Evolutionary conservation across 2,797 vertebrate species (phyloP).

Genomic region (Hippocampus kuda): DNA sequence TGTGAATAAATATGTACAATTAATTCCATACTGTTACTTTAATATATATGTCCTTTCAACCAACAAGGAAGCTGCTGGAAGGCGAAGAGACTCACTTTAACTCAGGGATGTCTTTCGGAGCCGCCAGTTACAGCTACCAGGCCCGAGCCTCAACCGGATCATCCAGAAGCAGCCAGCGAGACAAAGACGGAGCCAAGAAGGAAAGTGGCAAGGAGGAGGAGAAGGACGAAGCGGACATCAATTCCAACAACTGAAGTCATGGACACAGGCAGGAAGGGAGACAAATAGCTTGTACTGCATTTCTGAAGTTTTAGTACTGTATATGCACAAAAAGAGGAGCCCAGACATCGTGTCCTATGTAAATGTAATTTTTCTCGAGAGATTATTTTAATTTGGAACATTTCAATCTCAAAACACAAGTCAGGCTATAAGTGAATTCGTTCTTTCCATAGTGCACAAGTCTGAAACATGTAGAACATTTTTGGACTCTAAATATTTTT

Average conservation of each 20-base stretch:
- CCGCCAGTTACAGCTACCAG: conserved; percentile 73
- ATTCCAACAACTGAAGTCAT: conserved; percentile 62
- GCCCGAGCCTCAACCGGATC: conserved; percentile 64
- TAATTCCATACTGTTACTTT: conserved; percentile 3
- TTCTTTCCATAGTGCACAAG: neutral
- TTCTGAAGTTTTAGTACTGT: neutral
- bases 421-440: neutral
- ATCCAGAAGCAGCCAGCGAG: conserved; percentile 63
- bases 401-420: neutral
- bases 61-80: conserved; percentile 85
- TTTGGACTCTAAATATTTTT: conserved; percentile 1
- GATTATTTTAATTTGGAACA: neutral
- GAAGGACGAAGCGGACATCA: conserved; percentile 71
- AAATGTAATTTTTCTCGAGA: neutral
- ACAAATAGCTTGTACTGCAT: neutral
- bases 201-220: conserved; percentile 76
- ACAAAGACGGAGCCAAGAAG: conserved; percentile 65
- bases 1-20: neutral
- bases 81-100: conserved; percentile 90
- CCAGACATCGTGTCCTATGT: neutral
- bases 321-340: neutral
- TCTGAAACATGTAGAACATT: neutral
- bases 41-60: conserved; percentile 24
- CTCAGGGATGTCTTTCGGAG: conserved; percentile 62
- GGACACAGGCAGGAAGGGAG: neutral